Conservation (phyloP, 2,797 vertebrate genomes). For the Myotis pilosus region DNA sequence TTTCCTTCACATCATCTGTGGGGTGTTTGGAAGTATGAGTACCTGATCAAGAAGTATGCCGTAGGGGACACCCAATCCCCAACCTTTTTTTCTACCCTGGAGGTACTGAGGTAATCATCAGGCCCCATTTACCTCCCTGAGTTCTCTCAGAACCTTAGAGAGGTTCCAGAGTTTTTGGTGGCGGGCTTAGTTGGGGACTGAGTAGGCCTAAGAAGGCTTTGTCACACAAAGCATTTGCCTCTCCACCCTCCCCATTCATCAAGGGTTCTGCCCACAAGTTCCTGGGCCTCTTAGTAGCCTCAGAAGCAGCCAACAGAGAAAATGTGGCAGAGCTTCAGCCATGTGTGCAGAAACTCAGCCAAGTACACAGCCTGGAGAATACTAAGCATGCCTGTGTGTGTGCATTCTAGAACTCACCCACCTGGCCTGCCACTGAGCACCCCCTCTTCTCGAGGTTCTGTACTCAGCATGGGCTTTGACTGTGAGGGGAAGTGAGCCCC, state of each 20-base stretch:
- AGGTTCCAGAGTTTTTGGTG: neutral
- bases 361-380: neutral
- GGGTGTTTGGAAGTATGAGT: neutral
- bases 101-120: neutral
- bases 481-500: neutral
- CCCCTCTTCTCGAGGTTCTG: neutral
- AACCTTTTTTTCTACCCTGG: neutral
- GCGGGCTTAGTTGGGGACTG: neutral
- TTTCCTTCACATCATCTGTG: neutral
- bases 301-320: neutral
- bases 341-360: neutral
- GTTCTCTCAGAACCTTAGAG: neutral
- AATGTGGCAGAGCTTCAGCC: neutral
- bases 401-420: neutral
- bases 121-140: neutral
- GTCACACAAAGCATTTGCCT: neutral
- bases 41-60: neutral
- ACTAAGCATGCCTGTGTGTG: neutral
- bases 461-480: neutral
- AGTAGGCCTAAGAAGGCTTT: neutral
- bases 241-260: neutral
- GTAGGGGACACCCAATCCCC: neutral
- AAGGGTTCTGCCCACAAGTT: neutral
- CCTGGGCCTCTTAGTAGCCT: neutral
- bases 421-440: neutral